Evolutionary conservation across 2,797 vertebrate genomes (phyloP).

Genomic region (Chiroxiphia lanceolata): DNA sequence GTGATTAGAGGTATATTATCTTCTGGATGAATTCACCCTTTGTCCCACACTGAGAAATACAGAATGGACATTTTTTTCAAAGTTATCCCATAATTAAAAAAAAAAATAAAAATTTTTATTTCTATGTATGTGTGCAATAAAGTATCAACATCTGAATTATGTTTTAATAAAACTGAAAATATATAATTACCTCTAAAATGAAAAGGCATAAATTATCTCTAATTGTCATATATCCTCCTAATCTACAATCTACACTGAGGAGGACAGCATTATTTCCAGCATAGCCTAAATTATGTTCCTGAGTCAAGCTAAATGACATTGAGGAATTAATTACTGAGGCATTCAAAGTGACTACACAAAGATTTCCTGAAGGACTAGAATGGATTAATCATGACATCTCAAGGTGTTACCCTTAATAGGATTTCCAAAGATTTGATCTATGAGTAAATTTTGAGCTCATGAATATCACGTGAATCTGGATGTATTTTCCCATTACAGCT

Average conservation of each 20-base stretch:
- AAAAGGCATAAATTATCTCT: background rate
- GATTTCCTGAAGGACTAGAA: conserved; percentile 59
- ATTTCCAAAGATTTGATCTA: conserved; percentile 59
- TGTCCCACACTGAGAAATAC: background rate
- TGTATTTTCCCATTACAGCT: background rate
- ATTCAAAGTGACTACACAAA: conserved; percentile 43
- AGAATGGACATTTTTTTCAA: background rate
- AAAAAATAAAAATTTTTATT: rapidly evolving
- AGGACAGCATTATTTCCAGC: background rate
- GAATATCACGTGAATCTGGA: background rate
- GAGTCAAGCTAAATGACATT: conserved; percentile 36
- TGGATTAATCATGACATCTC: conserved; percentile 66
- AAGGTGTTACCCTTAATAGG: conserved; percentile 62
- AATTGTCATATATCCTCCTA: background rate
- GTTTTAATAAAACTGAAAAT: background rate
- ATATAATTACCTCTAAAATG: background rate
- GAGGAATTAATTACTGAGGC: conserved; percentile 55
- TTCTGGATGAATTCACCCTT: background rate
- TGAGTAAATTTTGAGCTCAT: conserved; percentile 39
- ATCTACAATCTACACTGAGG: background rate
- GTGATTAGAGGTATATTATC: background rate
- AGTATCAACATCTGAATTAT: background rate
- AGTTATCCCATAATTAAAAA: background rate
- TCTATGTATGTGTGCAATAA: background rate
- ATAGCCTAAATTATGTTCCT: background rate